Evolutionary conservation across 30 jellyfish, hydroid and myxozoan genomes (phyloP).

Genomic region (Phacellophora camtschatica): DNA sequence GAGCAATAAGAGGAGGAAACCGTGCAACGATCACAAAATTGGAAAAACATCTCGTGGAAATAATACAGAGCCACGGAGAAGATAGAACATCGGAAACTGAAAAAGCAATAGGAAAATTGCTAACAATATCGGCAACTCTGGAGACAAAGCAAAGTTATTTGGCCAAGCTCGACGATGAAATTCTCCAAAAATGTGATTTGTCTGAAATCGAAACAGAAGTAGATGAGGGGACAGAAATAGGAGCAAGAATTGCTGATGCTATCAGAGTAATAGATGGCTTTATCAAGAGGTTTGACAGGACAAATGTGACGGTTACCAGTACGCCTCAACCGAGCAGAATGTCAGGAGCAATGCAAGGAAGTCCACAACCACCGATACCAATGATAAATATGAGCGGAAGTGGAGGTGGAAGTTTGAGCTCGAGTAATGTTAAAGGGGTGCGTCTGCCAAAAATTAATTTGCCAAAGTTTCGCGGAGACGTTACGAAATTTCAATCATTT

Average conservation of each 20-base stretch:
- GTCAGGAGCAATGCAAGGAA: too few species aligned
- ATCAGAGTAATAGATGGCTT: too few species aligned
- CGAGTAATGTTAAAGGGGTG: neutral
- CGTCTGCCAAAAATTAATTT: conserved; percentile 59
- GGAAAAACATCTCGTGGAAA: neutral
- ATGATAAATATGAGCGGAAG: too few species aligned
- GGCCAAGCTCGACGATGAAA: neutral
- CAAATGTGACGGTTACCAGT: too few species aligned
- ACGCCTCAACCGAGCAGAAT: too few species aligned
- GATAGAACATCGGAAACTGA: neutral
- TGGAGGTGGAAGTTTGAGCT: neutral
- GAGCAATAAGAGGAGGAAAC: neutral
- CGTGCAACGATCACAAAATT: neutral
- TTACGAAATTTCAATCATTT: conserved; percentile 62
- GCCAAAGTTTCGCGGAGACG: conserved; percentile 64
- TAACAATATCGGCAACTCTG: neutral
- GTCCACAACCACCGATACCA: too few species aligned
- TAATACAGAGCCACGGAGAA: neutral
- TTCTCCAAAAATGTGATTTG: neutral
- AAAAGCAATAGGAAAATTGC: neutral
- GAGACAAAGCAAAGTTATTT: neutral
- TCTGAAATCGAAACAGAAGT: neutral
- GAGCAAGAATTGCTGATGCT: too few species aligned
- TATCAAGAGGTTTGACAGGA: too few species aligned
- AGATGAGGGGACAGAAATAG: too few species aligned